Percentiles rank a stretch among this genome's conserved stretches.
These are phyloP conservation scores for Agelaius phoeniceus DNA, from an alignment of 2,113 vertebrate species.

Conservation along the genomic window DNA sequence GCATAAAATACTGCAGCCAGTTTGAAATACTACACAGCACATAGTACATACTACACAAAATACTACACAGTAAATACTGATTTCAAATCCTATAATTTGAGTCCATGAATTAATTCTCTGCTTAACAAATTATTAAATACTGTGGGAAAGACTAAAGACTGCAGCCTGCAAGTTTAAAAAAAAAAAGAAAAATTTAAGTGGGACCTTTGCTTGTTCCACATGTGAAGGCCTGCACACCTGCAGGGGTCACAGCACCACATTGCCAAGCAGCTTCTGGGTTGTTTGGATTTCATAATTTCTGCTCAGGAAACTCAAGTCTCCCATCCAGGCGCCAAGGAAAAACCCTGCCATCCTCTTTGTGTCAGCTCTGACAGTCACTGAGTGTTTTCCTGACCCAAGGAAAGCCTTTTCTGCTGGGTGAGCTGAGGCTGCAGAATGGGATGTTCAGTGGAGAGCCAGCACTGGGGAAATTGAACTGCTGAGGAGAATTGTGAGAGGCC, in stretches of 20 bases:
- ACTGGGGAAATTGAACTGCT: not conserved
- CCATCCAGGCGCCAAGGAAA: not conserved
- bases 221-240: not conserved
- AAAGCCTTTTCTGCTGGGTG: not conserved
- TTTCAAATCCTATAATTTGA: not conserved
- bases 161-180: not conserved
- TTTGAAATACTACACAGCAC: not conserved
- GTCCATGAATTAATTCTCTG: not conserved
- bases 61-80: not conserved
- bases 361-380: not conserved
- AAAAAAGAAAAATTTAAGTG: not conserved
- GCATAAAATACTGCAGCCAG: not conserved
- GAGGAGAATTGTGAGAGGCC: not conserved
- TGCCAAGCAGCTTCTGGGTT: not conserved
- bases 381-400: not conserved
- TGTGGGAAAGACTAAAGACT: not conserved
- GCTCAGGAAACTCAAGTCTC: not conserved
- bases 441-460: not conserved
- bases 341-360: not conserved
- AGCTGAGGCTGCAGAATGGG: not conserved
- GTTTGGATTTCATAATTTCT: not conserved
- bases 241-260: not conserved
- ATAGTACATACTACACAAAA: too few species aligned
- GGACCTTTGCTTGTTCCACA: not conserved
- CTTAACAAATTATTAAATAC: not conserved